phyloP scores from a whole-genome alignment of 2,888 invertebrate genomes.

The Acanthosepion esculentum region DNA sequence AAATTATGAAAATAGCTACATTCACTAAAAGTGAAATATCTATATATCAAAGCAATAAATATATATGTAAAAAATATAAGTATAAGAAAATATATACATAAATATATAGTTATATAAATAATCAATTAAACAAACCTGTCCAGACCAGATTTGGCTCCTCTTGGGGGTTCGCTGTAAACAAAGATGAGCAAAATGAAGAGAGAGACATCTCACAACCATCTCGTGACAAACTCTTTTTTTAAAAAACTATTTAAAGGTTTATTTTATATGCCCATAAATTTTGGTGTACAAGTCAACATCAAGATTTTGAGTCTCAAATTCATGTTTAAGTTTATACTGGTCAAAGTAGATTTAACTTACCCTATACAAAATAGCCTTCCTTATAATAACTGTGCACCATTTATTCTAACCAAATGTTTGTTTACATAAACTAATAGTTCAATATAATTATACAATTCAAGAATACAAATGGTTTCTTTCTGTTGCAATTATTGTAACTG shows the following conservation, averaged over 20 bases:
- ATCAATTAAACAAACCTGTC: slow-evolving; percentile 37
- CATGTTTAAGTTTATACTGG: too few species aligned
- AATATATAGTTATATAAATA: slow-evolving; percentile 33
- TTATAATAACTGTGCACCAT: too few species aligned
- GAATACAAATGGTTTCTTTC: too few species aligned
- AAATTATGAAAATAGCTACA: neutral
- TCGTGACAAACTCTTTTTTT: neutral
- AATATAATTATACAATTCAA: too few species aligned
- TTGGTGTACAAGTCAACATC: neutral
- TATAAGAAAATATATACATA: slow-evolving; percentile 15
- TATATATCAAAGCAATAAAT: neutral
- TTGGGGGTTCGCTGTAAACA: neutral
- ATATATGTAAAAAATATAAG: neutral
- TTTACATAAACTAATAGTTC: too few species aligned
- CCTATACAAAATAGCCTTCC: too few species aligned
- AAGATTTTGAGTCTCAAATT: neutral
- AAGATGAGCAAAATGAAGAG: neutral
- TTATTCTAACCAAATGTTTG: too few species aligned
- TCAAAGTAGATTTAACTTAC: too few species aligned
- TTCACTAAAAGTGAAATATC: neutral
- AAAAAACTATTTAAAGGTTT: neutral
- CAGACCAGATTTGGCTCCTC: neutral
- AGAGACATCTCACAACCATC: neutral
- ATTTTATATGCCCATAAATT: neutral
- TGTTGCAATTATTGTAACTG: too few species aligned